phyloP scores from a whole-genome alignment of 2,113 vertebrate genomes.

The Dicaeum eximium region DNA sequence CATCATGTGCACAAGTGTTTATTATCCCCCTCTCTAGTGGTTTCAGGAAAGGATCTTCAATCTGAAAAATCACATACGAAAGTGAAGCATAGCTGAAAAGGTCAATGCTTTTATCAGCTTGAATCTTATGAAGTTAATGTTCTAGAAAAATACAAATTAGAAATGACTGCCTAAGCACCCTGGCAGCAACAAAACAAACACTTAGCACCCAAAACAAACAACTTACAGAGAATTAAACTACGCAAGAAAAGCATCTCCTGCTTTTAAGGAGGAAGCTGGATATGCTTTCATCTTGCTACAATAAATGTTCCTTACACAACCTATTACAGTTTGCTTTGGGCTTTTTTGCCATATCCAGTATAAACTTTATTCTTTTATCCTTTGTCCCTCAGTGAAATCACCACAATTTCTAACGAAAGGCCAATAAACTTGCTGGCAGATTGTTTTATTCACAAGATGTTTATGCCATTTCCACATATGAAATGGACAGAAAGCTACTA shows the following conservation, averaged over 20 bases:
- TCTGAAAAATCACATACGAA: not conserved
- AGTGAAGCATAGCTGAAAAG: not conserved
- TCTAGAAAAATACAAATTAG: not conserved
- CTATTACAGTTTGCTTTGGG: not conserved
- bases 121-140: not conserved
- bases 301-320: not conserved
- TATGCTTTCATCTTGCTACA: not conserved
- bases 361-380: not conserved
- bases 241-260: not conserved
- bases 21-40: not conserved
- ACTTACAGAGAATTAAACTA: not conserved
- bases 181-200: not conserved
- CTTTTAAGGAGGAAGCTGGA: not conserved
- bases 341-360: not conserved
- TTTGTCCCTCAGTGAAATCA: not conserved
- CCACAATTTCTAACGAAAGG: not conserved
- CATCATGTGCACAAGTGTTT: not conserved
- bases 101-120: not conserved
- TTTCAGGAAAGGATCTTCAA: not conserved
- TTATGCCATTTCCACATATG: not conserved
- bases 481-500: not conserved
- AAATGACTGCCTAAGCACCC: slow-evolving; percentile 8
- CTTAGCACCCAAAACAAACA: not conserved
- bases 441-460: not conserved
- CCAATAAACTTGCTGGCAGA: not conserved